These are phyloP conservation scores for Callyntrura guangdongensis DNA, from an alignment of 2,888 invertebrate species.

Conservation along the genomic window DNA sequence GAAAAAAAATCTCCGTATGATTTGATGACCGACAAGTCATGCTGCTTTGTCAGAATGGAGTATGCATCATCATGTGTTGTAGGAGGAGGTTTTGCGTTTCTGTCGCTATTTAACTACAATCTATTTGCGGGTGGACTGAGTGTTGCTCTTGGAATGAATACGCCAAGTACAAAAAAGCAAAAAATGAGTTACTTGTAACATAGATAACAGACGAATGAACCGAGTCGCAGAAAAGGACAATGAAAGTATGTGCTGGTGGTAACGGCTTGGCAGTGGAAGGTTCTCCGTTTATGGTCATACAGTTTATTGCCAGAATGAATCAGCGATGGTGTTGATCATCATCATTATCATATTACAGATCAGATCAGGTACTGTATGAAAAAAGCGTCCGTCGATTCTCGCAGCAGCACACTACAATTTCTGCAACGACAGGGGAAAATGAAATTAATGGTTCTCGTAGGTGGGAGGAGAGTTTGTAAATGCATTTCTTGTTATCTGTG, in stretches of 20 bases:
- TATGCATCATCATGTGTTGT: slow-evolving; percentile 53
- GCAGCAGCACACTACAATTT: too few relatives aligned
- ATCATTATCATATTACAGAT: background rate
- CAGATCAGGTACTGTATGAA: background rate
- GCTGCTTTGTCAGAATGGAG: slow-evolving; percentile 52
- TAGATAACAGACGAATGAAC: background rate
- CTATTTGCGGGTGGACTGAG: background rate
- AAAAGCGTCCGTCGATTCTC: background rate
- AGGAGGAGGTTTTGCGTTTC: slow-evolving; percentile 48
- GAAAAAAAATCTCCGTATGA: slow-evolving; percentile 74
- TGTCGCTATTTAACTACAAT: background rate
- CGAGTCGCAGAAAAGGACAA: background rate
- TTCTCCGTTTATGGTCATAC: slow-evolving; percentile 18
- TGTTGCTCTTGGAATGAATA: background rate
- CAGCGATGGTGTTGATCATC: background rate
- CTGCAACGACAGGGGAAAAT: background rate
- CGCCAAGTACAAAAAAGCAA: background rate
- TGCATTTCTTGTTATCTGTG: too few relatives aligned
- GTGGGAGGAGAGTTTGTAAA: too few relatives aligned
- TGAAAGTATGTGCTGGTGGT: background rate
- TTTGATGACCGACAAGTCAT: slow-evolving; percentile 64
- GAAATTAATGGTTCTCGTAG: background rate
- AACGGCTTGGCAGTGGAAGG: background rate
- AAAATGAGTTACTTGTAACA: slow-evolving; percentile 51
- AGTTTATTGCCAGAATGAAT: background rate